phyloP scores from a whole-genome alignment of 2,113 vertebrate genomes.

The Myrmecophaga tridactyla region DNA sequence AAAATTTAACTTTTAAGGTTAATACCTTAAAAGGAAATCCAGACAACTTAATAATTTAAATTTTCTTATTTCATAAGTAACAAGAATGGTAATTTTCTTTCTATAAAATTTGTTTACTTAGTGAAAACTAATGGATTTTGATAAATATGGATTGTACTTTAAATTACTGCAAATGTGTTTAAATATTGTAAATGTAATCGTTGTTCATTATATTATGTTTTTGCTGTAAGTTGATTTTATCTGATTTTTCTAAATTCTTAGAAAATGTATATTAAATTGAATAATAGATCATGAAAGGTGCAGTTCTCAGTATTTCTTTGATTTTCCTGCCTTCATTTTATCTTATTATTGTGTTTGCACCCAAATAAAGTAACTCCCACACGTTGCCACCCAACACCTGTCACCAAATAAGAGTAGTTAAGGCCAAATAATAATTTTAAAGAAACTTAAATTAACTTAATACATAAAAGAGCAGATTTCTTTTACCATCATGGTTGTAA shows the following conservation, averaged over 20 bases:
- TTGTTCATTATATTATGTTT: neutral
- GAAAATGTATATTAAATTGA: neutral
- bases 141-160: neutral
- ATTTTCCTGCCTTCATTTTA: neutral
- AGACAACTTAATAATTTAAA: neutral
- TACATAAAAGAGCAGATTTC: neutral
- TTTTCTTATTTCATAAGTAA: neutral
- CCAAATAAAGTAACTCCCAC: neutral
- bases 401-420: neutral
- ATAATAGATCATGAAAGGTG: neutral
- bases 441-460: neutral
- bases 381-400: neutral
- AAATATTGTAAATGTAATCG: neutral
- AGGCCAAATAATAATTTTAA: neutral
- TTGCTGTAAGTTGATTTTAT: neutral
- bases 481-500: neutral
- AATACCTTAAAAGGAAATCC: neutral
- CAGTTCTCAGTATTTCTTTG: neutral
- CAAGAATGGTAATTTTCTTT: neutral
- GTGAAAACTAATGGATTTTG: neutral
- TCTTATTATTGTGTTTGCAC: neutral
- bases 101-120: neutral
- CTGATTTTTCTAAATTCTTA: neutral
- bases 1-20: neutral
- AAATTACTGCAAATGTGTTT: neutral